Conservation (phyloP, 1,140 invertebrate genomes). For the Laupala kohalensis region DNA sequence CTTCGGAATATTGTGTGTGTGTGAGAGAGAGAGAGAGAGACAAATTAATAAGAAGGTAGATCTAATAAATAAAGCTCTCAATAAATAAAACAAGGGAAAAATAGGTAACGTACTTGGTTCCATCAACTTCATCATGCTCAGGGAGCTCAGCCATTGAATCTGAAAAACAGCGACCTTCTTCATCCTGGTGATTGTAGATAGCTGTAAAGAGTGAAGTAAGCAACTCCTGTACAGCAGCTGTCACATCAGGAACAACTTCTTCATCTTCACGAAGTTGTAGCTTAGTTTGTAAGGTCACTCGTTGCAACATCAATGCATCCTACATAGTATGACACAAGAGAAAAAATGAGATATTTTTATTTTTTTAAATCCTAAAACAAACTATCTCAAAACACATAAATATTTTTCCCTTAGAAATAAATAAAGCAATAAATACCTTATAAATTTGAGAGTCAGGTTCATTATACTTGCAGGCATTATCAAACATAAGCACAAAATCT, state of each 20-base stretch:
- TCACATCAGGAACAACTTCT: conserved; percentile 77
- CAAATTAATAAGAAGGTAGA: no score
- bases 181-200: conserved; percentile 91
- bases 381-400: not conserved
- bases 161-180: conserved; percentile 88
- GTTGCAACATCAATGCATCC: conserved; percentile 86
- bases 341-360: not conserved
- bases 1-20: no score
- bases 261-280: conserved; percentile 74
- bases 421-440: conserved; percentile 41
- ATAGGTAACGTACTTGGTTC: conserved; percentile 4
- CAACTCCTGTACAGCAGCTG: conserved; percentile 77
- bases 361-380: not conserved
- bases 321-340: conserved; percentile 22
- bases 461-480: conserved; percentile 99
- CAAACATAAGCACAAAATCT: conserved; percentile 95
- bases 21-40: no score
- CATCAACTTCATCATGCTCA: conserved; percentile 62
- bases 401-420: not conserved
- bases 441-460: conserved; percentile 98
- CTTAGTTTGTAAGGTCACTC: conserved; percentile 85
- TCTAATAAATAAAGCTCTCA: no score
- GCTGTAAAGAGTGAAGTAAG: conserved; percentile 84
- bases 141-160: conserved; percentile 91
- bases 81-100: no score